Conservation (phyloP, 2,113 vertebrate genomes). For the human region DNA sequence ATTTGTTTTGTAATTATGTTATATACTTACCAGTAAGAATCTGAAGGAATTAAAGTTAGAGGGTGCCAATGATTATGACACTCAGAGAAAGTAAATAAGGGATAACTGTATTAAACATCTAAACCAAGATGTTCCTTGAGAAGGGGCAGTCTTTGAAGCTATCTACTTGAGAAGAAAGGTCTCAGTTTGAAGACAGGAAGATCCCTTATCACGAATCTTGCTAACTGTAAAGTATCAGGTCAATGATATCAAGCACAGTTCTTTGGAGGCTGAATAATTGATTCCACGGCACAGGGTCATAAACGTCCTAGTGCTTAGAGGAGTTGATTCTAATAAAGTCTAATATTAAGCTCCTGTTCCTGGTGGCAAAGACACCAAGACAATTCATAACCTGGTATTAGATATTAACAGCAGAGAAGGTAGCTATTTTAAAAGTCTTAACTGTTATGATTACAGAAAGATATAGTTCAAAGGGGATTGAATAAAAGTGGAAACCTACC, state of each 20-base stretch:
- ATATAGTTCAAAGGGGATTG: background rate
- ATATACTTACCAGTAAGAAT: background rate
- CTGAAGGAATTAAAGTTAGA: background rate
- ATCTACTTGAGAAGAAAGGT: background rate
- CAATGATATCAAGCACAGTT: background rate
- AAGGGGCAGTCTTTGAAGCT: background rate
- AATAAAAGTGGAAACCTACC: background rate
- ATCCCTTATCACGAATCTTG: background rate
- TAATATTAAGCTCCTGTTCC: constrained; percentile 28
- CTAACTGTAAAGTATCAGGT: background rate
- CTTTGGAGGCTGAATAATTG: background rate
- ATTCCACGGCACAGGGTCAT: constrained; percentile 6
- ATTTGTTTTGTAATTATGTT: background rate
- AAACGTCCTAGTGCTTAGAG: background rate
- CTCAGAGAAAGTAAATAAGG: background rate
- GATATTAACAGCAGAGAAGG: background rate
- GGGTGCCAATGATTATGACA: background rate
- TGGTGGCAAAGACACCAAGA: background rate
- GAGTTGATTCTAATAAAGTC: constrained; percentile 14
- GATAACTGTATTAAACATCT: background rate
- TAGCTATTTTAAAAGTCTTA: background rate
- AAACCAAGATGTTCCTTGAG: background rate
- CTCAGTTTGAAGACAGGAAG: background rate
- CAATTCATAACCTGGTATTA: background rate
- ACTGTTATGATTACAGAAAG: background rate